Base-by-base conservation (phyloP, 2,797 vertebrate genomes). In the Ficedula albicollis region DNA sequence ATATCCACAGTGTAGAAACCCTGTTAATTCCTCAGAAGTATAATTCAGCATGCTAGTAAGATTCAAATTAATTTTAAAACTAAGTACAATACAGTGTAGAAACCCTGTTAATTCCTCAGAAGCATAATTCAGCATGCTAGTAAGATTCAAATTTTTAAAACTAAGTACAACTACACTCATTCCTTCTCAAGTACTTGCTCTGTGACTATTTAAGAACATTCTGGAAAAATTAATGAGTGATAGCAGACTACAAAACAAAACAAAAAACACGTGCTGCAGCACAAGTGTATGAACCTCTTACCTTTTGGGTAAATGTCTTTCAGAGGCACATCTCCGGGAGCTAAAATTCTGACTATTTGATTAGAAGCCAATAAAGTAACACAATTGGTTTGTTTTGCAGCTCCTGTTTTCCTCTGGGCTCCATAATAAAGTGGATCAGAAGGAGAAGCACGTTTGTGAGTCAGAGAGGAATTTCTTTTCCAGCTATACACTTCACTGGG, bases 401-500 rank as follows among this genome's bases (percentile, higher is more conserved):
- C 25, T 76, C 95, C 94, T 46, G 93, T 95, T 87, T 96, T 98
- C 89, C 93, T 97, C 51, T 89, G 96, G 15, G 96, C 94, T n/a
- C 98, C 98, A 59, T 98, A 98, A 64, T 99, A 98, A 87, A 98
- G 98, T 4, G 96, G 52, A 51, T 98, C 98, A 43, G 97, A 92
- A 62, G 95, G 70, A 43, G 81, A 86, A 46, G 92, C 89, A 34
- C 34, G 96, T 82, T 96, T 93, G 34, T 36, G 94, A 13, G 97
- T 97, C 59, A 99, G 95, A 55, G 98, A 94, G 1, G 97, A 97
- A 6, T 95, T 96, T 94, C 99, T 98, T 91, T 97, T 98, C 96
- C 99, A 99, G 97, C 98, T 99, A 96, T 99, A 99, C 52, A 99
- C 98, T 97, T 99, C 99, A 92, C 98, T 99, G 59, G 99, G 98